These are phyloP conservation scores for Danio jaintianensis DNA, from an alignment of 2,797 vertebrate species.

Conservation along the genomic window DNA sequence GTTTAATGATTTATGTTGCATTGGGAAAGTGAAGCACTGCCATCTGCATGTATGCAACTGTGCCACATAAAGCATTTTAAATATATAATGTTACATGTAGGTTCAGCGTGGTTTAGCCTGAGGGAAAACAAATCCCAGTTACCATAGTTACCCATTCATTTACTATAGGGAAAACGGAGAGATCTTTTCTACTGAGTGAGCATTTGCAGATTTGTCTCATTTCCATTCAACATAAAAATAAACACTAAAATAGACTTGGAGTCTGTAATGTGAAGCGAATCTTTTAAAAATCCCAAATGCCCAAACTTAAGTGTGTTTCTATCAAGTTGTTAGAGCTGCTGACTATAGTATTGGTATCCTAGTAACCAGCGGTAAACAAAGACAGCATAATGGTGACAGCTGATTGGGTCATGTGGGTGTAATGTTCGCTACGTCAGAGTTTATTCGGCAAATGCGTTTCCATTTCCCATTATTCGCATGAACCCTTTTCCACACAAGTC, in stretches of 20 bases:
- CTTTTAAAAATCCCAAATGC: too few relatives aligned
- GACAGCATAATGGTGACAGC: too few relatives aligned
- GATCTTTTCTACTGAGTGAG: not conserved
- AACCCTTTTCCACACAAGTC: too few relatives aligned
- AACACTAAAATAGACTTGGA: not conserved
- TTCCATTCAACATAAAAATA: not conserved
- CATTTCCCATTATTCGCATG: too few relatives aligned
- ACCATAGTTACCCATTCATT: conserved; percentile 18
- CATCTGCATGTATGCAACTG: conserved; percentile 3
- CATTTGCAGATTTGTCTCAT: not conserved
- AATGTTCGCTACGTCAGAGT: too few relatives aligned
- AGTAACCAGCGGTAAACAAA: too few relatives aligned
- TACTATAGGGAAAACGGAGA: not conserved
- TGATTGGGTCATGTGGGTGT: too few relatives aligned
- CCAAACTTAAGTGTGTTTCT: too few relatives aligned
- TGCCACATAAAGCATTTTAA: not conserved
- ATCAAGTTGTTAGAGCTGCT: too few relatives aligned
- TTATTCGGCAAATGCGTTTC: too few relatives aligned
- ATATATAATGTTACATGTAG: not conserved
- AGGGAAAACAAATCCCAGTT: not conserved
- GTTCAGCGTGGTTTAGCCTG: not conserved
- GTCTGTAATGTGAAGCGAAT: too few relatives aligned
- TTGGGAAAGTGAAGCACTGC: not conserved
- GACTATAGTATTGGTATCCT: too few relatives aligned
- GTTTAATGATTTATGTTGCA: not conserved